Evolutionary conservation across 2,113 vertebrate species (phyloP), one percentile per base, ranked within the genome.

Genomic region (Myotis lucifugus): DNA sequence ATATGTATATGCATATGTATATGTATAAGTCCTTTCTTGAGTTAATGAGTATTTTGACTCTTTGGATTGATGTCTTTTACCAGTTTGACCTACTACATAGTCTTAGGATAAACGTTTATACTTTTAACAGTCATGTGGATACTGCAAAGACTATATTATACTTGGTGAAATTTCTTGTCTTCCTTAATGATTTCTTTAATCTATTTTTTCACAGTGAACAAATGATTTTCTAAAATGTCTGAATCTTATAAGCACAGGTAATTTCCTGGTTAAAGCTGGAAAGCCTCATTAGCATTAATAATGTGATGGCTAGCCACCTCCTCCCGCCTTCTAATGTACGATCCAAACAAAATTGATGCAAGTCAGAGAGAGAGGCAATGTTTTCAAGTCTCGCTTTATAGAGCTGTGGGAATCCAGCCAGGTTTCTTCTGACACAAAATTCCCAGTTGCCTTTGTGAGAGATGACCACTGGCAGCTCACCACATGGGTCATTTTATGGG

Each of bases 381-480:
- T 95, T 98, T 61, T 98, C 98, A 73, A 83, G 17, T 66, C 46
- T 85, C 40, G 48, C 79, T 79, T 85, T 40, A 29, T 42, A 73
- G 59, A 81, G 5, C 27, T 83, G 98, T 3, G 99, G 99, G 0
- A 98, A 98, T 42, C 94, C 19, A 99, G 94, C 98, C 97, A 98
- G 59, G 99, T 64, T 93, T 99, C 96, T 82, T 91, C 96, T 29
- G 97, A 96, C 73, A 93, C 95, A 83, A 97, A 98, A 54, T 95
- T 97, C 78, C 98, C 97, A 6, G 99, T 96, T 50, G 98, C 96
- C 90, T 99, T 99, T 50, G 37, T 3, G 99, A 99, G 99, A 2
- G 98, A 98, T 61, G 98, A 98, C 99, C 99, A 99, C 99, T 99
- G 97, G 29, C n/a, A 48, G 9, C 10, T 3, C 14, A 12, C 18